Conservation (phyloP, 2,888 invertebrate genomes). For the Drosophila kambysellisi region DNA sequence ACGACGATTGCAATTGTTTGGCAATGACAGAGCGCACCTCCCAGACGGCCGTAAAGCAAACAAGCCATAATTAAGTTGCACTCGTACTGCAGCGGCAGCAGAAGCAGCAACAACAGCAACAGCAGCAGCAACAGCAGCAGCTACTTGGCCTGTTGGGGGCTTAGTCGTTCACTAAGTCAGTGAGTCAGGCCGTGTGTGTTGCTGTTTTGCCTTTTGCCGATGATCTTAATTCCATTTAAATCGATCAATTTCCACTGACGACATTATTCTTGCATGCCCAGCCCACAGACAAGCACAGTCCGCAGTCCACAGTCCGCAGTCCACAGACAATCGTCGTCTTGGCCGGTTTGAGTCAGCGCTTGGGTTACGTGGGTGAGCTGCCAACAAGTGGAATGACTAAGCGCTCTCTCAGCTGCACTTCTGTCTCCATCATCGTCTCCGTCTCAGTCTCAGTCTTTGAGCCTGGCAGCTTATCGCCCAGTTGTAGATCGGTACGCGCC, state of each 20-base stretch:
- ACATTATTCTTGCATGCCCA: slow-evolving; percentile 78
- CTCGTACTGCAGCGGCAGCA: slow-evolving; percentile 36
- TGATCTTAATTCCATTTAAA: slow-evolving; percentile 83
- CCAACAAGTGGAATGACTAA: slow-evolving; percentile 77
- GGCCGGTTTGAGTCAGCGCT: slow-evolving; percentile 56
- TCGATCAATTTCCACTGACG: slow-evolving; percentile 82
- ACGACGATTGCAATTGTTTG: slow-evolving; percentile 71
- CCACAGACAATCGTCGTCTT: slow-evolving; percentile 30
- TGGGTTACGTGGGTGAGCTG: slow-evolving; percentile 78
- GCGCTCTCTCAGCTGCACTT: slow-evolving; percentile 51
- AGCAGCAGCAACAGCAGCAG: slow-evolving; percentile 21
- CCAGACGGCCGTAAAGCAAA: slow-evolving; percentile 75
- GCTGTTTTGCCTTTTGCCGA: slow-evolving; percentile 51
- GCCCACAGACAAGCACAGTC: slow-evolving; percentile 25
- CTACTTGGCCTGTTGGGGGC: slow-evolving; percentile 19
- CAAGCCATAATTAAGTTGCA: slow-evolving; percentile 81
- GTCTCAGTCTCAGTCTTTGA: background rate
- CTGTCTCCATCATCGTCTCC: slow-evolving; percentile 5
- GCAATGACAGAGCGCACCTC: slow-evolving; percentile 81
- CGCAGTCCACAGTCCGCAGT: slow-evolving; percentile 18
- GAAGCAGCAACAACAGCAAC: slow-evolving; percentile 17
- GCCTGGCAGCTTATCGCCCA: slow-evolving; percentile 63
- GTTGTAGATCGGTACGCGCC: slow-evolving; percentile 72
- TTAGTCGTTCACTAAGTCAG: slow-evolving; percentile 79
- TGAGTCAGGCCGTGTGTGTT: slow-evolving; percentile 61